Evolutionary conservation across 1,140 invertebrate genomes (phyloP).

Genomic region (Drosophila asahinai): DNA sequence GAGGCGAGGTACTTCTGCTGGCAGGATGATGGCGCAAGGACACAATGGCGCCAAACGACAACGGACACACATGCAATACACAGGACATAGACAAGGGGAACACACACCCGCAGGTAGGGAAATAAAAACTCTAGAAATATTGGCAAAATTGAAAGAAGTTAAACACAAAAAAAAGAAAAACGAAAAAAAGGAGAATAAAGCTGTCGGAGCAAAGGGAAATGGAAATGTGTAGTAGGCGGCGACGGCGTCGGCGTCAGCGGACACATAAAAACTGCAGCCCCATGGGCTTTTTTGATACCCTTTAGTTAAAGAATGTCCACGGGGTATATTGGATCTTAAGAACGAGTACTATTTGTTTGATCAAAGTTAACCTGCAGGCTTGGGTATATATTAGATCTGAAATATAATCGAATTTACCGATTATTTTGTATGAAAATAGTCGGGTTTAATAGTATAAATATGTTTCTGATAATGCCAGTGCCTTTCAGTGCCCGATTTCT

Average conservation of each 20-base stretch:
- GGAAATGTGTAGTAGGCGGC: constrained; percentile 39
- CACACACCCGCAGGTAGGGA: constrained; percentile 52
- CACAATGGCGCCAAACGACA: constrained; percentile 69
- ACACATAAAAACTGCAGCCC: constrained; percentile 59
- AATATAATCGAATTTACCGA: no score
- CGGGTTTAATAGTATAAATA: no score
- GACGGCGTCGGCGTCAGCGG: constrained; percentile 39
- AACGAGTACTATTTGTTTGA: background rate
- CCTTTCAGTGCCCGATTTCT: no score
- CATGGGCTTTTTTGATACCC: constrained; percentile 8
- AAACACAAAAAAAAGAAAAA: constrained; percentile 31
- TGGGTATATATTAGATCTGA: no score
- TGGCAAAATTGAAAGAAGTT: constrained; percentile 76
- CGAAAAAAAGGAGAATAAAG: constrained; percentile 15
- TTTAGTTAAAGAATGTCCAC: background rate
- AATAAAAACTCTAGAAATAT: constrained; percentile 77
- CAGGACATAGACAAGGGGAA: constrained; percentile 21
- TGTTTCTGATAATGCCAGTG: no score
- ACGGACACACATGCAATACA: constrained; percentile 71
- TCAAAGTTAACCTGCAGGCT: no score
- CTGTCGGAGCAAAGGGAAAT: constrained; percentile 5
- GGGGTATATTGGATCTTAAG: background rate
- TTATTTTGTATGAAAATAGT: no score
- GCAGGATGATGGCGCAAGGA: constrained; percentile 59
- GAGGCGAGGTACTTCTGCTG: constrained; percentile 7